A percentile compares a stretch with the other conserved stretches of the same genome.
phyloP scores from a whole-genome alignment of 2,888 invertebrate genomes.

The Raillietiella orientalis region DNA sequence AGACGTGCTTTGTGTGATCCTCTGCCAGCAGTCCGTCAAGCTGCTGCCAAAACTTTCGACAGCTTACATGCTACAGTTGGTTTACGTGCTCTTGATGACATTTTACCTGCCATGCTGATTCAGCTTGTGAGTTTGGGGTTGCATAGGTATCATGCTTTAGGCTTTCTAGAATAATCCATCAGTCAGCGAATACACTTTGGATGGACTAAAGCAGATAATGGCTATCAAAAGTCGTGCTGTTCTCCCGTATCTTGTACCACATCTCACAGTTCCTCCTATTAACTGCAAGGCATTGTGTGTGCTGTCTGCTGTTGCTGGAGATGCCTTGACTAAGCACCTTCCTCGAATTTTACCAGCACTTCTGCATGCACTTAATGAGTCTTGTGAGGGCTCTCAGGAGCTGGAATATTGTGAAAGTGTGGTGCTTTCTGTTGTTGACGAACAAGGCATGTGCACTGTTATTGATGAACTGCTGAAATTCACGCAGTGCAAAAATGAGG shows the following conservation, averaged over 20 bases:
- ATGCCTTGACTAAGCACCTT: slow-evolving; percentile 60
- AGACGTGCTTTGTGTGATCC: slow-evolving; percentile 74
- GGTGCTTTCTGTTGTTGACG: slow-evolving; percentile 54
- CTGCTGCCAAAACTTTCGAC: slow-evolving; percentile 89
- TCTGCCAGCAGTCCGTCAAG: slow-evolving; percentile 55
- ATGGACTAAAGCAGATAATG: slow-evolving; percentile 89
- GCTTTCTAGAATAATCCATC: slow-evolving; percentile 38
- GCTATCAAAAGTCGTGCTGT: slow-evolving; percentile 82
- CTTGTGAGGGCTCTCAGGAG: slow-evolving; percentile 27
- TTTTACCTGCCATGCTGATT: slow-evolving; percentile 63
- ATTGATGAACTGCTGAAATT: slow-evolving; percentile 54
- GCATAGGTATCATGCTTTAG: not conserved
- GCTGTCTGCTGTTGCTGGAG: slow-evolving; percentile 74
- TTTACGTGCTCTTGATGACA: slow-evolving; percentile 74
- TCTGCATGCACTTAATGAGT: slow-evolving; percentile 28
- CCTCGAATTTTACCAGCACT: slow-evolving; percentile 73
- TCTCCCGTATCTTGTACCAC: slow-evolving; percentile 59
- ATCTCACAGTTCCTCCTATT: slow-evolving; percentile 55
- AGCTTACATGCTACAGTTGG: slow-evolving; percentile 80
- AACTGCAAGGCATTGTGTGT: slow-evolving; percentile 81
- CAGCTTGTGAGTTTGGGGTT: slow-evolving; percentile 20
- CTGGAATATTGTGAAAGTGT: slow-evolving; percentile 74
- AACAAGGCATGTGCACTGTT: slow-evolving; percentile 45
- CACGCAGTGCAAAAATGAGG: slow-evolving; percentile 23
- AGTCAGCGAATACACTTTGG: slow-evolving; percentile 59